Evolutionary conservation across 2,888 invertebrate species (phyloP), one percentile per base, ranked within the genome.

Genomic region (Trileptium ribeirensis): DNA sequence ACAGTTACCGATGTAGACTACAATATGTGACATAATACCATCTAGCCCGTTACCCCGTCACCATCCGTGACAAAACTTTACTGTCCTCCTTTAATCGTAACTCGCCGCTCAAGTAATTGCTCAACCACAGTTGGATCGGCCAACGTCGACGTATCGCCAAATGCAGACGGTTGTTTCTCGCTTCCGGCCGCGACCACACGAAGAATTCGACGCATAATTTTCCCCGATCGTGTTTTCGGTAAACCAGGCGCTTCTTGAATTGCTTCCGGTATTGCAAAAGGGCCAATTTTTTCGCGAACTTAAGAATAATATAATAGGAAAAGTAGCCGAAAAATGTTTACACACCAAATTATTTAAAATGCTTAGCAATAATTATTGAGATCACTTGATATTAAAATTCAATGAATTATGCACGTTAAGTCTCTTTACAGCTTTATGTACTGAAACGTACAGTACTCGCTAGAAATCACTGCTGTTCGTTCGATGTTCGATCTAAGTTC

Each of bases 151-250:
- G 92, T 93, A 90, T 99, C 98, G 1, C 99, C 99, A 67, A 98
- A 92, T 85, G 96, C 93, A 15, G 74, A 8, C 24, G 8, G 51
- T 51, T 51, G 8, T 33, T 82, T 81, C 75, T 90, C 91, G 88
- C 97, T 96, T 67, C 95, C 94, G 0, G 94, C 90, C 0, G 98
- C 97, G 24, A 99, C 93, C 90, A 97, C 96, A 83, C 97, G 92
- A 83, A 99, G 91, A 82, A 99, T 94, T 84, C 99, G 92, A 83
- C 99, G 92, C 95, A 99, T 97, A 83, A 99, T 97, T 90, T 99
- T 99, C 0, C 99, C 99, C 0, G 97, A 97, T 77, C 97, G 92
- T 0, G 97, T 97, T 90, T 98, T 97, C 8, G 83, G 83, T 83
- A 99, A 91, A 0, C 93, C 94, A 0, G 96, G 95, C 0, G 97